Conservation (phyloP, 2,797 vertebrate species). For the Sebastes trivittatus region DNA sequence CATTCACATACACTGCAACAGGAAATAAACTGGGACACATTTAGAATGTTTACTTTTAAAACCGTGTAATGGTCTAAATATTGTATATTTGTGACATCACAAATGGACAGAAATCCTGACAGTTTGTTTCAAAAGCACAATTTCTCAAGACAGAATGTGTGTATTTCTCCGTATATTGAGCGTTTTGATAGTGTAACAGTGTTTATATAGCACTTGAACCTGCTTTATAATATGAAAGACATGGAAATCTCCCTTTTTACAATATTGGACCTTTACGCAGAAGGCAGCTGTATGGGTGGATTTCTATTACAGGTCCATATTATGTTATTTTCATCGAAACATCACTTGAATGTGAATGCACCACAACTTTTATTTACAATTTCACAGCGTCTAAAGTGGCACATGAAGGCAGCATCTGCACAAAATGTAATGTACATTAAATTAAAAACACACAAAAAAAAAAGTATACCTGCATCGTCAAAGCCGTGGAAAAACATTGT, state of each 20-base stretch:
- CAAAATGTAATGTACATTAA: not conserved
- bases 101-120: fast-evolving
- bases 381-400: not conserved
- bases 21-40: no score
- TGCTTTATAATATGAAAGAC: no score
- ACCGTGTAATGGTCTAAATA: no score
- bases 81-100: no score
- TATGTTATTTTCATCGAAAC: not conserved
- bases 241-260: fast-evolving
- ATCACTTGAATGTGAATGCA: not conserved
- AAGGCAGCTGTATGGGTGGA: not conserved
- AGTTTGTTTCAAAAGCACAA: fast-evolving
- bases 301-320: not conserved
- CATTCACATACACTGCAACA: no score
- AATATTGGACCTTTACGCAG: not conserved
- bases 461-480: fast-evolving
- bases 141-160: fast-evolving
- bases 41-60: no score
- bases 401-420: not conserved
- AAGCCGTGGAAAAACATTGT: fast-evolving
- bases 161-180: no score
- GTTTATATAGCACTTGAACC: no score
- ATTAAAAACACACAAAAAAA: not conserved
- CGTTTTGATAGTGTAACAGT: no score
- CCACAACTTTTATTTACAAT: not conserved